Conservation (phyloP, 2,888 invertebrate species). For the Disparrhopalites patrizii region DNA sequence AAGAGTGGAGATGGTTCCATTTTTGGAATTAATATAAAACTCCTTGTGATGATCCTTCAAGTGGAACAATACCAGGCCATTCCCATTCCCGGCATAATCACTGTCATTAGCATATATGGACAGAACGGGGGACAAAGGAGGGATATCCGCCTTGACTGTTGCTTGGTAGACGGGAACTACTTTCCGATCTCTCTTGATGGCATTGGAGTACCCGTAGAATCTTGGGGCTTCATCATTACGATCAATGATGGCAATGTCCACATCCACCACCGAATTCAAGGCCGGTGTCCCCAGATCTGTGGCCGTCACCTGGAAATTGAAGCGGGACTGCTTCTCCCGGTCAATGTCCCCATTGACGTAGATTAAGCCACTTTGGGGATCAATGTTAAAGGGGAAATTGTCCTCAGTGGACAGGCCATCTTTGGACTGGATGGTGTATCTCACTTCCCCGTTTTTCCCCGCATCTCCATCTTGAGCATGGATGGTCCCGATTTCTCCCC, state of each 20-base stretch:
- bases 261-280: constrained; percentile 59
- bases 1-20: constrained; percentile 73
- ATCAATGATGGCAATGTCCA: constrained; percentile 76
- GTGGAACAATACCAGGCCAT: constrained; percentile 54
- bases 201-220: constrained; percentile 42
- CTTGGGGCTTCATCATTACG: constrained; percentile 68
- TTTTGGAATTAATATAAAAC: constrained; percentile 79
- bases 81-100: constrained; percentile 80
- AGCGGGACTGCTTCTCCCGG: constrained; percentile 66
- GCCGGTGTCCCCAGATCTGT: constrained; percentile 68
- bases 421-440: constrained; percentile 59
- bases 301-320: constrained; percentile 68
- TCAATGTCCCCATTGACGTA: constrained; percentile 73
- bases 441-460: constrained; percentile 72
- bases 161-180: constrained; percentile 70
- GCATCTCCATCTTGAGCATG: constrained; percentile 75
- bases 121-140: constrained; percentile 65
- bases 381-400: constrained; percentile 65
- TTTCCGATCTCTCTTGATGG: constrained; percentile 38
- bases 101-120: constrained; percentile 78
- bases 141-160: constrained; percentile 68
- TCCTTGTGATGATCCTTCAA: constrained; percentile 51
- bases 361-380: constrained; percentile 64
- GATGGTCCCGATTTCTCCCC: constrained; percentile 68
- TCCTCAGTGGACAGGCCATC: constrained; percentile 52